Evolutionary conservation across 2,888 invertebrate genomes (phyloP).

Genomic region (Cremastinae sp.): DNA sequence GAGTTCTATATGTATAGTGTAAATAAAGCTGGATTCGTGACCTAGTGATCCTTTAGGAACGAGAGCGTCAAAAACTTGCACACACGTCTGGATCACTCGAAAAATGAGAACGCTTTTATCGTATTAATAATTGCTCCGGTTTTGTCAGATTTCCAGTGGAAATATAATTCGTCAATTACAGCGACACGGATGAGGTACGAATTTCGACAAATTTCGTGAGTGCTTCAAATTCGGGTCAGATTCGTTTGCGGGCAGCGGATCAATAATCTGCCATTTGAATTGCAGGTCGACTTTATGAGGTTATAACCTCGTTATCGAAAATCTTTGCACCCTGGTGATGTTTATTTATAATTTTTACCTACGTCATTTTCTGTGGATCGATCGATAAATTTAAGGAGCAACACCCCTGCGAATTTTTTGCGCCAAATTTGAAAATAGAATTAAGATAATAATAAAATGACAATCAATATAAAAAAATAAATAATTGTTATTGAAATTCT

Average conservation of each 20-base stretch:
- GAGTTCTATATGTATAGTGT: constrained; percentile 9
- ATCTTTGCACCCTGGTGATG: background rate
- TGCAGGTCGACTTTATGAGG: constrained; percentile 13
- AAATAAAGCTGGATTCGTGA: constrained; percentile 44
- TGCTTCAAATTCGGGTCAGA: constrained; percentile 17
- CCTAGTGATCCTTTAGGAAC: constrained; percentile 22
- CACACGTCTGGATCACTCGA: background rate
- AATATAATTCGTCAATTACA: background rate
- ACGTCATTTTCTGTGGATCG: constrained; percentile 15
- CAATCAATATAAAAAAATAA: too few species aligned
- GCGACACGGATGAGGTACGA: background rate
- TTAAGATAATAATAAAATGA: too few species aligned
- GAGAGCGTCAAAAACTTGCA: background rate
- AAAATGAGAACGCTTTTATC: constrained; percentile 39
- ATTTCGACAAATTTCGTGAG: constrained; percentile 16
- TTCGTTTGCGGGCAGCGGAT: constrained; percentile 16
- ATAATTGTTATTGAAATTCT: too few species aligned
- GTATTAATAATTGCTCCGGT: constrained; percentile 26
- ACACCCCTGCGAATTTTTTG: too few species aligned
- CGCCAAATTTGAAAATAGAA: too few species aligned
- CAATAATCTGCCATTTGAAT: constrained; percentile 29
- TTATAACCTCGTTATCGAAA: constrained; percentile 8
- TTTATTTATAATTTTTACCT: constrained; percentile 4
- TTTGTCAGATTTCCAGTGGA: constrained; percentile 12
- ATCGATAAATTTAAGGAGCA: too few species aligned